Conservation (phyloP, 2,113 vertebrate species). For the Mormyrus iriodes region DNA sequence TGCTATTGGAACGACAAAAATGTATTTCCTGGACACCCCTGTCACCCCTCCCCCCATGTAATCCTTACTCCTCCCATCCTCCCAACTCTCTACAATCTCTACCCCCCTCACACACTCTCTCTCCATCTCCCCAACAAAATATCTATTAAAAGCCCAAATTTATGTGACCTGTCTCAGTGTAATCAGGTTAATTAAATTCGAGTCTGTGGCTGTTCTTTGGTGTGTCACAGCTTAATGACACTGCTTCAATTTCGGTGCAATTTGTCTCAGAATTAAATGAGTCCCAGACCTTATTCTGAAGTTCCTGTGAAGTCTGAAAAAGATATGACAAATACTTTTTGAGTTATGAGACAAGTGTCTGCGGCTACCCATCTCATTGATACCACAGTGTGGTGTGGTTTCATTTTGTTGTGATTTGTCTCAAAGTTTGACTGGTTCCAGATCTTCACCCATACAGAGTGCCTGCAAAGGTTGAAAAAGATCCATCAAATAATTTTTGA, state of each 20-base stretch:
- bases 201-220: not conserved
- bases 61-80: not conserved
- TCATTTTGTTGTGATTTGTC: not conserved
- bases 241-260: not conserved
- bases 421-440: not conserved
- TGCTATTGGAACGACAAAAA: not conserved
- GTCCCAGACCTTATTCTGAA: not conserved
- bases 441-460: not conserved
- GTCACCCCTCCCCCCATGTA: not conserved
- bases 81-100: not conserved
- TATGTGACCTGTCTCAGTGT: not conserved
- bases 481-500: not conserved
- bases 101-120: not conserved
- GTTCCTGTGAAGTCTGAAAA: not conserved
- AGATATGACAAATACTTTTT: not conserved
- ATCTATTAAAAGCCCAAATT: not conserved
- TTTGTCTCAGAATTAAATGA: not conserved
- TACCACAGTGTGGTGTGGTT: not conserved
- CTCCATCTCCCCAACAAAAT: not conserved
- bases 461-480: not conserved
- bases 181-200: not conserved
- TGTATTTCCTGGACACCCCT: not conserved
- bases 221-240: not conserved
- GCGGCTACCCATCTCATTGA: not conserved
- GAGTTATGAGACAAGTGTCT: not conserved